A percentile compares a stretch with the other conserved stretches of the same genome.
These are phyloP conservation scores for Patella ulyssiponensis DNA, from an alignment of 2,888 invertebrate genomes.

Conservation along the genomic window DNA sequence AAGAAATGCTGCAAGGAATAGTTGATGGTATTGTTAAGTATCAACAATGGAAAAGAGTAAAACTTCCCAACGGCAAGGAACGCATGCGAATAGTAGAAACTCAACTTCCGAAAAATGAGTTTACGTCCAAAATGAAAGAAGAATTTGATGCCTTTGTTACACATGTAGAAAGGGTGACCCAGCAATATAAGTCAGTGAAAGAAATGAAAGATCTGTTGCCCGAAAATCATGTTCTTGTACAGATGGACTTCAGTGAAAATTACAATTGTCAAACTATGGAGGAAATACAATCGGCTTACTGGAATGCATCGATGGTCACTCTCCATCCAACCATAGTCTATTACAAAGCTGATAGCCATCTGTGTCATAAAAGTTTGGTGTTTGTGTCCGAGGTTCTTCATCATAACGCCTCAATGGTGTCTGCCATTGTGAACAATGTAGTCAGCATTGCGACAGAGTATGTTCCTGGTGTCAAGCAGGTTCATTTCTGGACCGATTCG, in stretches of 20 bases:
- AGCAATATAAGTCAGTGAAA: constrained; percentile 29
- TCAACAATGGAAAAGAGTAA: constrained; percentile 14
- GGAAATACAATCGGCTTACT: constrained; percentile 37
- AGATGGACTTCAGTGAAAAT: constrained; percentile 41
- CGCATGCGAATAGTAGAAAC: constrained; percentile 13
- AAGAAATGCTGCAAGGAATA: too few relatives aligned
- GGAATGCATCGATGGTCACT: constrained; percentile 22
- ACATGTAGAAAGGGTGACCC: constrained; percentile 24
- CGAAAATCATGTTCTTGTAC: constrained; percentile 27
- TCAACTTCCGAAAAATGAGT: not conserved
- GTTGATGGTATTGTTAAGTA: not conserved
- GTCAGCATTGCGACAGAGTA: not conserved
- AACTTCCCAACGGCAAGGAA: constrained; percentile 1
- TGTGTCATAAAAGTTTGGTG: constrained; percentile 25
- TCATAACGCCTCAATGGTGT: constrained; percentile 23
- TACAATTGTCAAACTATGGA: constrained; percentile 28
- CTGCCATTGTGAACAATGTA: constrained; percentile 23
- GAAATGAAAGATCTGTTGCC: constrained; percentile 29
- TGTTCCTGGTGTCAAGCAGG: not conserved
- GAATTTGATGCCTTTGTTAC: constrained; percentile 20
- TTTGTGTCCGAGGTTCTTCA: constrained; percentile 24
- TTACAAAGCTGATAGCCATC: constrained; percentile 4
- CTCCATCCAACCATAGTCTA: constrained; percentile 28
- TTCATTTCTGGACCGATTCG: constrained; percentile 25
- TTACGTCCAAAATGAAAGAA: constrained; percentile 3